A percentile compares a stretch with the other conserved stretches of the same genome.
phyloP scores from a whole-genome alignment of 2,888 invertebrate genomes.

The Clunio marinus region DNA sequence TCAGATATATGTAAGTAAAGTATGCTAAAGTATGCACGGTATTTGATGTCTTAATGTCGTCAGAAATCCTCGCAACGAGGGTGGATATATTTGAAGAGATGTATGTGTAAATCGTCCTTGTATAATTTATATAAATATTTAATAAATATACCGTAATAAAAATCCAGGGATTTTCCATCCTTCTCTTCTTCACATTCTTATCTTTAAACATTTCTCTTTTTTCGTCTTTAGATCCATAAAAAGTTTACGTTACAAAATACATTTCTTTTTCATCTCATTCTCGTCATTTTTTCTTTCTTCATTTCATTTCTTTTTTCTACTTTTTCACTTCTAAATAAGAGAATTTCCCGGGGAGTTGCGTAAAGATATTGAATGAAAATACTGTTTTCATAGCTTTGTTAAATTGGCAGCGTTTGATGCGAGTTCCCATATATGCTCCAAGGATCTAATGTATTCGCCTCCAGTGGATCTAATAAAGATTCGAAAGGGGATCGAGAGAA shows the following conservation, averaged over 20 bases:
- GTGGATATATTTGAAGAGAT: not conserved
- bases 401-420: slow-evolving; percentile 27
- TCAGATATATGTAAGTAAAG: too few relatives aligned
- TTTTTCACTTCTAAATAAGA: not conserved
- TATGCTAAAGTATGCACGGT: too few relatives aligned
- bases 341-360: not conserved
- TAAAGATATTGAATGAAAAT: slow-evolving; percentile 33
- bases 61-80: not conserved
- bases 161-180: slow-evolving; percentile 36
- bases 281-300: not conserved
- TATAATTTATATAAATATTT: slow-evolving; percentile 38
- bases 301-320: not conserved
- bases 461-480: not conserved
- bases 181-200: not conserved
- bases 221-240: slow-evolving; percentile 27
- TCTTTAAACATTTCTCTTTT: slow-evolving; percentile 1
- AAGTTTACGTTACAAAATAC: slow-evolving; percentile 37
- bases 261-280: slow-evolving; percentile 2
- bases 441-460: too few relatives aligned
- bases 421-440: too few relatives aligned
- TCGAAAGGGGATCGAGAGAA: too few relatives aligned
- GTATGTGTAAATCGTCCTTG: not conserved
- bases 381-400: slow-evolving; percentile 29
- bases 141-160: slow-evolving; percentile 39
- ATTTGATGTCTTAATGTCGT: not conserved